Percentiles rank a stretch among this genome's conserved stretches.
Conservation (phyloP, 2,888 invertebrate genomes). For the Tupiocoris notatus region DNA sequence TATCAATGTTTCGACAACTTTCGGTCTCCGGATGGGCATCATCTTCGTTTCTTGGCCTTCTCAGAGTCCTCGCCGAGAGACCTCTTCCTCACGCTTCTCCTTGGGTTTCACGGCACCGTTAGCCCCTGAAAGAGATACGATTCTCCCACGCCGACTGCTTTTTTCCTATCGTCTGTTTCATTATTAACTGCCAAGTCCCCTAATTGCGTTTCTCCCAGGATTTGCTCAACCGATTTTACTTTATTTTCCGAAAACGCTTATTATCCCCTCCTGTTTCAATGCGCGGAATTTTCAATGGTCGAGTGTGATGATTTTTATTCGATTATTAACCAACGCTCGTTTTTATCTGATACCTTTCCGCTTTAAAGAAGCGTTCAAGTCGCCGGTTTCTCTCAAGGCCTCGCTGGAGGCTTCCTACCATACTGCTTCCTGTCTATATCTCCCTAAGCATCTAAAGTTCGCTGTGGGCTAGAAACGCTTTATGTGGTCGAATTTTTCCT, state of each 20-base stretch:
- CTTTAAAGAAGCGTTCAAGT: not conserved
- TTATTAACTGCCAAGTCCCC: not conserved
- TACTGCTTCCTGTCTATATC: not conserved
- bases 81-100: not conserved
- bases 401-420: not conserved
- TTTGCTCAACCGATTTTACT: not conserved
- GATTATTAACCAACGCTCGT: too few relatives aligned
- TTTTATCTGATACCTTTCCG: not conserved
- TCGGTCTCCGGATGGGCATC: not conserved
- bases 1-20: not conserved
- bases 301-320: too few relatives aligned
- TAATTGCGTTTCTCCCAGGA: not conserved
- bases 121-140: slow-evolving; percentile 11
- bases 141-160: slow-evolving; percentile 15
- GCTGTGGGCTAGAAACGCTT: not conserved
- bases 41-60: not conserved
- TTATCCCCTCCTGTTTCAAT: too few relatives aligned
- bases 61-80: not conserved
- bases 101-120: slow-evolving; percentile 16
- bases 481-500: too few relatives aligned
- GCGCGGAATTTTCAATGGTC: too few relatives aligned
- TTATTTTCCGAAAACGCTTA: not conserved
- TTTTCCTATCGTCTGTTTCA: not conserved
- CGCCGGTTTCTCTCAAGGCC: not conserved
- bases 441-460: not conserved